phyloP scores from a whole-genome alignment of 1,140 invertebrate genomes.

The Heterodera carotae region DNA sequence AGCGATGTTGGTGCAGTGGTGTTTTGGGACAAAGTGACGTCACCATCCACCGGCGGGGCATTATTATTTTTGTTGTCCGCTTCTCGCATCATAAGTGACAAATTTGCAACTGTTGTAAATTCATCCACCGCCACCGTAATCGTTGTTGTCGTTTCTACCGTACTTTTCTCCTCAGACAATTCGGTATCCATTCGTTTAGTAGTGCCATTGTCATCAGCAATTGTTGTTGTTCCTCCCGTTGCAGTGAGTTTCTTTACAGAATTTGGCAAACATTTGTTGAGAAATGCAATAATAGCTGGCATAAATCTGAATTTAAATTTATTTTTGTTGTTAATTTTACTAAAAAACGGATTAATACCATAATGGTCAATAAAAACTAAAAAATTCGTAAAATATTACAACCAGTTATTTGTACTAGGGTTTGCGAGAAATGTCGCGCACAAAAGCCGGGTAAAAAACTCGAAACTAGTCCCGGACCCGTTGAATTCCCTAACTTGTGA shows the following conservation, averaged over 20 bases:
- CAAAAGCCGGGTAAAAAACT: too few relatives aligned
- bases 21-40: neutral
- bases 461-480: too few relatives aligned
- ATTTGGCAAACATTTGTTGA: slow-evolving; percentile 32
- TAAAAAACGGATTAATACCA: too few relatives aligned
- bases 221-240: neutral
- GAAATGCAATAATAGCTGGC: slow-evolving; percentile 15
- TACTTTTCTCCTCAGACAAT: neutral
- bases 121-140: neutral
- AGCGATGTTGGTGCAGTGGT: neutral
- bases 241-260: neutral
- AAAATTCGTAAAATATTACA: neutral
- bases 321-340: too few relatives aligned
- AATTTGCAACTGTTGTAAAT: slow-evolving; percentile 2
- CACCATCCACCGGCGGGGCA: too few relatives aligned
- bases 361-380: too few relatives aligned
- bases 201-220: neutral
- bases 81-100: neutral
- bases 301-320: slow-evolving; percentile 30
- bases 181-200: neutral
- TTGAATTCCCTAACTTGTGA: too few relatives aligned
- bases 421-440: too few relatives aligned
- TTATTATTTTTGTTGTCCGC: neutral
- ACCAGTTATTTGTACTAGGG: too few relatives aligned
- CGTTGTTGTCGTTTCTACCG: neutral